Conservation (phyloP, 2,888 invertebrate genomes). For the Lypha dubia region DNA sequence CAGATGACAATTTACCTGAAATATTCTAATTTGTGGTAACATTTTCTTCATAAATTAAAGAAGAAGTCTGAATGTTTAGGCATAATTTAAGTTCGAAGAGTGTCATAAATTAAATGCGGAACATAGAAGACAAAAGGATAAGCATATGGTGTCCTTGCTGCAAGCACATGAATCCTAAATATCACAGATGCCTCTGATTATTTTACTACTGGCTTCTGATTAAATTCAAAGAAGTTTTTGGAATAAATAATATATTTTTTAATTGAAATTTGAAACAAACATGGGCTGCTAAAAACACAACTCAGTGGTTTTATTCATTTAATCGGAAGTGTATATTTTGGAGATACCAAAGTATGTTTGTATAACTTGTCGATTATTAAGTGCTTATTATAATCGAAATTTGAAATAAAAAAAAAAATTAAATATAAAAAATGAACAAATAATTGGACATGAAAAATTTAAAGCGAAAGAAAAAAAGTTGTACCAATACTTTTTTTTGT, state of each 20-base stretch:
- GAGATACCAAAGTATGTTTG: too few species aligned
- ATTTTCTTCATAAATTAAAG: not conserved
- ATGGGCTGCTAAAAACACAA: too few species aligned
- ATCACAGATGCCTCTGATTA: too few species aligned
- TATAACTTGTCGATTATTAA: constrained; percentile 17
- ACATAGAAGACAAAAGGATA: too few species aligned
- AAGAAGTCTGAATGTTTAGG: not conserved
- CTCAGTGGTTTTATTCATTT: too few species aligned
- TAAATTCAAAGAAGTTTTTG: too few species aligned
- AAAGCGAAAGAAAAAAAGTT: not conserved
- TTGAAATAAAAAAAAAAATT: not conserved
- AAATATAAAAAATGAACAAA: not conserved
- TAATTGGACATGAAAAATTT: not conserved
- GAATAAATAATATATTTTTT: too few species aligned
- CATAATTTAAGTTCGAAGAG: not conserved
- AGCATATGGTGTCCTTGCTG: too few species aligned
- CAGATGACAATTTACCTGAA: constrained; percentile 10
- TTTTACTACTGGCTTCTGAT: too few species aligned
- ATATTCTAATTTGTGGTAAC: not conserved
- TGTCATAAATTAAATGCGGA: not conserved
- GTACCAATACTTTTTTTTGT: not conserved
- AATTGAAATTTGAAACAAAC: too few species aligned
- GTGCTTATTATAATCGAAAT: constrained; percentile 24
- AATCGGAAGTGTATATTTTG: too few species aligned
- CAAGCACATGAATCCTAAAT: too few species aligned